Base-by-base conservation (phyloP, 2,113 vertebrate species). In the Toxotes jaculatrix region DNA sequence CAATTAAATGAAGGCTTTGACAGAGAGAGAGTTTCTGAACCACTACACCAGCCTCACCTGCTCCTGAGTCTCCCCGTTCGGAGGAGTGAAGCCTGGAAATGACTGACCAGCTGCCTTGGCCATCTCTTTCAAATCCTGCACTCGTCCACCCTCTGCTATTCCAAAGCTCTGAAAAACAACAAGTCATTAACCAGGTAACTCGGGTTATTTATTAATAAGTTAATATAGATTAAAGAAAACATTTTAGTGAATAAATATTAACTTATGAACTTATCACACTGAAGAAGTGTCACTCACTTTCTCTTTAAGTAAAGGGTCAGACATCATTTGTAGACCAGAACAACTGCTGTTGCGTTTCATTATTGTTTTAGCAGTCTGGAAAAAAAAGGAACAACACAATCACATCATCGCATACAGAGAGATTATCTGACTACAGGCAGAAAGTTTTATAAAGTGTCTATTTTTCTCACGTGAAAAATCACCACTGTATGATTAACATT, bases 11-110 rank as follows among this genome's bases (percentile, higher is more conserved):
- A 7, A 40, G 6, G 6, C 13, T 19, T 8, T 49, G 6, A 10
- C 6, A 13, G 2, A 77, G 1, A 53, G n/a, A 13, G 21, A 10
- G 21, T 53, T n/a, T 53, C 21, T 55, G n/a, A 23, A n/a, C 47
- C 5, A 49, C 47, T 17, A n/a, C 13, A 17, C 4, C 38, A 21
- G 16, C 72, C 88, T 55, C 91, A 99, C 98, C 96, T 99, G 94
- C 57, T 97, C 96, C 63, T 96, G 76, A 0, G 97, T 98, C 94
- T 99, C 98, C 80, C 97, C 98, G 71, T 94, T 92, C 0, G 97
- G 94, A 12, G 98, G 97, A 0, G 97, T 98, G 86, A 97, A 99
- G 8, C 83, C 87, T 12, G 94, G 95, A 75, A 96, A 95, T 0
- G 95, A 92, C 76, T 96, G 90, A 16, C 97, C 96, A 0, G 96